Percentiles rank a stretch among this genome's conserved stretches.
Conservation (phyloP, 2,797 vertebrate genomes). For the Fratercula arctica region DNA sequence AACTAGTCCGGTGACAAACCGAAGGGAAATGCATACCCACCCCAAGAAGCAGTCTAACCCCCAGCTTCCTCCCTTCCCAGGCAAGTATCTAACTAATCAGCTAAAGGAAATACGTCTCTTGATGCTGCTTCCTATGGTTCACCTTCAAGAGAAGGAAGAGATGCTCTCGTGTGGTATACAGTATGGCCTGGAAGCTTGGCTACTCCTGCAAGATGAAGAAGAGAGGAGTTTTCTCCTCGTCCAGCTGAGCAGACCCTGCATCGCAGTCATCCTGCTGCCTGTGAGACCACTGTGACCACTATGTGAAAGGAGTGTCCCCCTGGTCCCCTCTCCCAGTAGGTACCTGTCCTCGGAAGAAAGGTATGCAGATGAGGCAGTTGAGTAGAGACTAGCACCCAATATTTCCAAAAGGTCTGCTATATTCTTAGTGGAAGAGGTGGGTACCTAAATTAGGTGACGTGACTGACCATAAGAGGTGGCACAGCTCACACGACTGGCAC, state of each 20-base stretch:
- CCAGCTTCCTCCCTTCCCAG: background rate
- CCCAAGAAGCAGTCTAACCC: background rate
- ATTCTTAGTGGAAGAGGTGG: background rate
- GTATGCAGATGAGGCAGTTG: rapidly evolving
- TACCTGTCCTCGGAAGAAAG: background rate
- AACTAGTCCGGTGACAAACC: background rate
- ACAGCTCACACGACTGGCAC: background rate
- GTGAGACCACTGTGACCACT: background rate
- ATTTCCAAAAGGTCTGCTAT: background rate
- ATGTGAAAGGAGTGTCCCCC: background rate
- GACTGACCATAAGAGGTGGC: background rate
- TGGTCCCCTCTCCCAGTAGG: background rate
- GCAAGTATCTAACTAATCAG: background rate
- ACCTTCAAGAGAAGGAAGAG: background rate
- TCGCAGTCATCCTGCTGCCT: background rate
- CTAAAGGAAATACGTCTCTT: background rate
- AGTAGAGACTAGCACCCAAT: background rate
- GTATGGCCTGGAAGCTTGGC: background rate
- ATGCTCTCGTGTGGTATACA: background rate
- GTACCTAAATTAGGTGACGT: background rate
- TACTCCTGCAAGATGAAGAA: background rate
- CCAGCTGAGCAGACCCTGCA: background rate
- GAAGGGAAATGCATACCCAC: background rate
- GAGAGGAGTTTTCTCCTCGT: background rate
- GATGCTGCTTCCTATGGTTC: background rate